A percentile compares a stretch with the other conserved stretches of the same genome.
These are phyloP conservation scores for Pseudoatta argentina DNA, from an alignment of 1,140 invertebrate species.

Conservation along the genomic window DNA sequence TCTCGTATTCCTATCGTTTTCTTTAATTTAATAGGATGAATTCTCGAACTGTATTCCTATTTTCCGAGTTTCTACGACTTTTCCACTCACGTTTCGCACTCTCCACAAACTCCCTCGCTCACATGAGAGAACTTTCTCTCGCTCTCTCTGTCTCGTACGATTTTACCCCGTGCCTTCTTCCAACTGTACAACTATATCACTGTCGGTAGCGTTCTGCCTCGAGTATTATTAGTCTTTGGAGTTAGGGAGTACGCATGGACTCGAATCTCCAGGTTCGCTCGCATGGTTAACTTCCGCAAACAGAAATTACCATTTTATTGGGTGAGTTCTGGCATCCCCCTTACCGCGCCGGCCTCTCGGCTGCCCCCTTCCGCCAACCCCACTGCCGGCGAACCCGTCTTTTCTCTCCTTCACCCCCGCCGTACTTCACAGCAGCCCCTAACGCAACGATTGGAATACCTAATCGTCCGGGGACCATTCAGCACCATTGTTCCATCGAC, in stretches of 20 bases:
- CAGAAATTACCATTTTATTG: constrained; percentile 89
- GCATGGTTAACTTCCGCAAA: constrained; percentile 88
- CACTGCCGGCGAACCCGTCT: constrained; percentile 48
- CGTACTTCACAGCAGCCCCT: constrained; percentile 81
- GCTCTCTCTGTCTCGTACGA: constrained; percentile 23
- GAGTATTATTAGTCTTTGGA: constrained; percentile 84
- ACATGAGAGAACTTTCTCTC: constrained; percentile 16
- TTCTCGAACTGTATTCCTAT: constrained; percentile 54
- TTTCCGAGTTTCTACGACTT: constrained; percentile 59
- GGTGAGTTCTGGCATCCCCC: constrained; percentile 85
- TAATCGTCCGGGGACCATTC: constrained; percentile 83
- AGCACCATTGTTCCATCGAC: constrained; percentile 73
- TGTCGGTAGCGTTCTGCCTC: constrained; percentile 78
- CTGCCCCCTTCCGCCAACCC: constrained; percentile 64
- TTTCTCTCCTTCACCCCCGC: constrained; percentile 66
- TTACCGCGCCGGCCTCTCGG: constrained; percentile 76
- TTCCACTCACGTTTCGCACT: constrained; percentile 55
- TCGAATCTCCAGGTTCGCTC: constrained; percentile 85
- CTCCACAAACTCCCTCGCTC: constrained; percentile 58
- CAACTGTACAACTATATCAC: constrained; percentile 78
- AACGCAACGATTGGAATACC: constrained; percentile 85
- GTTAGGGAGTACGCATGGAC: constrained; percentile 84
- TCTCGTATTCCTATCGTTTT: constrained; percentile 17
- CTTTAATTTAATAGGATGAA: constrained; percentile 44
- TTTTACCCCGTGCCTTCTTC: constrained; percentile 52